Evolutionary conservation across 2,797 vertebrate species (phyloP), one percentile per base, ranked within the genome.

Genomic region (Alcedo atthis): DNA sequence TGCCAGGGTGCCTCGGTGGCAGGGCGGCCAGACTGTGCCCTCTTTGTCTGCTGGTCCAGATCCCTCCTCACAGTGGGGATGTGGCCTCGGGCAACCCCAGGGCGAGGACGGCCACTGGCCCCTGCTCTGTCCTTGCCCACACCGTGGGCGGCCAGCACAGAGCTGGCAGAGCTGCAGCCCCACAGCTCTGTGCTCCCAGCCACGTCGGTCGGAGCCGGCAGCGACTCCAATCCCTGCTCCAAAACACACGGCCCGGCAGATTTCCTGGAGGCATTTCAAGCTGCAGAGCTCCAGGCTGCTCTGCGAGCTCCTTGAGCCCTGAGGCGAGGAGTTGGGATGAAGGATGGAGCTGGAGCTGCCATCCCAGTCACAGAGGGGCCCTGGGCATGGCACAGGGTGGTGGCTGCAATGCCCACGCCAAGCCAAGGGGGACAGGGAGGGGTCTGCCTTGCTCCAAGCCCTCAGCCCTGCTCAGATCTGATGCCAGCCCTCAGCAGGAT

Each of bases 241-340:
- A 6, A 46, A 33, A 58, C 35, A 62, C 61, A 10, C 17, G 4
- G 86, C 83, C 67, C 67, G 14, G 26, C 2, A 8, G 8, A 10
- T 87, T 94, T 94, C 93, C 94, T 95, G 91, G 94, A 93, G 91
- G 55, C 62, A 20, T 94, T 94, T 95, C 94, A 91, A 93, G 16
- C 73, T 15, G 32, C 79, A 49, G 71, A n/a, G 3, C 75, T 67
- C 81, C 84, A 7, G 79, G 81, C 45, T 8, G 2, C 61, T 69
- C 78, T 8, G 25, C 0, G 20, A 2, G 13, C 79, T 81, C 42
- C 0, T 64, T 55, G 1, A 62, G 51, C 54, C n/a, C 49, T 3
- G 1, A 43, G 76, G 54, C 0, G 3, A 58, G 68, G 35, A 57
- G n/a, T 1, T 9, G 0, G 73, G 69, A 33, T 4, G 30, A 7